Evolutionary conservation across 2,888 invertebrate genomes (phyloP).

Genomic region (Morinoia aosen): DNA sequence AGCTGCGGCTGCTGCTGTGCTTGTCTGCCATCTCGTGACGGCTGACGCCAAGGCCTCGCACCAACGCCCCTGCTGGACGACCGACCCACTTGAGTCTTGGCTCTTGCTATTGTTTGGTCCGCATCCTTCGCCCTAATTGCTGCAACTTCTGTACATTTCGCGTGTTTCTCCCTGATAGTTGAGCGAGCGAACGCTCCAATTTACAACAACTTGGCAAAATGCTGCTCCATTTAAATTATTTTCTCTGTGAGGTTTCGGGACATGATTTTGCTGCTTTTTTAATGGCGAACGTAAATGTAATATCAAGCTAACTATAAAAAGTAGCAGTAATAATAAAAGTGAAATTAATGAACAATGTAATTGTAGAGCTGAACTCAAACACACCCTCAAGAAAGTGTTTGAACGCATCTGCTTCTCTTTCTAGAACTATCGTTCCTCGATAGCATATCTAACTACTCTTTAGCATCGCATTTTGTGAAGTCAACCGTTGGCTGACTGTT

Average conservation of each 20-base stretch:
- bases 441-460: neutral
- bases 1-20: neutral
- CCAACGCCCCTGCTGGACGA: neutral
- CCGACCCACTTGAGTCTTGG: neutral
- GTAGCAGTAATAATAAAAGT: too few species aligned
- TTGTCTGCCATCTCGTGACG: neutral
- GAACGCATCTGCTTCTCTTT: neutral
- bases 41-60: neutral
- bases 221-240: neutral
- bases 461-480: too few species aligned
- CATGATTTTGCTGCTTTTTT: neutral
- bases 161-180: neutral
- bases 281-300: neutral
- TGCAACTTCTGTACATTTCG: neutral
- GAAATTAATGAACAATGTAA: neutral
- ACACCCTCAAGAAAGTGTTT: neutral
- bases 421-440: neutral
- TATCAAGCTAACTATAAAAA: neutral
- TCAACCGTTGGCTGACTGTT: too few species aligned
- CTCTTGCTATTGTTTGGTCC: constrained; percentile 30
- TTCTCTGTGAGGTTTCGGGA: neutral
- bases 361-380: neutral
- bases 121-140: neutral
- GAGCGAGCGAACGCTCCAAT: neutral
- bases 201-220: neutral